These are phyloP conservation scores for Phthorimaea operculella DNA, from an alignment of 1,140 invertebrate species.

Conservation along the genomic window DNA sequence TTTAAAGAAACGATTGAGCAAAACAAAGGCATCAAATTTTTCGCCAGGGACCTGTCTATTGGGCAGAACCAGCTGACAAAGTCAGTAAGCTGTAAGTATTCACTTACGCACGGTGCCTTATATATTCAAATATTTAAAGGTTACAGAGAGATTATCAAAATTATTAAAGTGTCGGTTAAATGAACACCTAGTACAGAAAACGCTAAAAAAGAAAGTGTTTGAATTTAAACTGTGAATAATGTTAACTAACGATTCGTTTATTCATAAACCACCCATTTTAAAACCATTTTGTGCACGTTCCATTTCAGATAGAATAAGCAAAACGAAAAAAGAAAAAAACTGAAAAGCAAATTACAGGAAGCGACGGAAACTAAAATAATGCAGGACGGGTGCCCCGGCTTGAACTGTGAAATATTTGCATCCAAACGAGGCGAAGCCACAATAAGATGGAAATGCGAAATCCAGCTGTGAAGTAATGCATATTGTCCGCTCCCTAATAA, in stretches of 20 bases:
- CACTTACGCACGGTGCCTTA: too few species aligned
- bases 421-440: slow-evolving; percentile 36
- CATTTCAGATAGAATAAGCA: slow-evolving; percentile 2
- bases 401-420: slow-evolving; percentile 41
- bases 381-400: slow-evolving; percentile 18
- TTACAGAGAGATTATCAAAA: too few species aligned
- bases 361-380: slow-evolving; percentile 28
- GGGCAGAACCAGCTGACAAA: too few species aligned
- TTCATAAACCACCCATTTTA: not conserved
- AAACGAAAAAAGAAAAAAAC: slow-evolving; percentile 17
- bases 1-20: too few species aligned
- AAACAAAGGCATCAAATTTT: too few species aligned
- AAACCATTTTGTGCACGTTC: not conserved
- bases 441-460: slow-evolving; percentile 49
- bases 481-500: slow-evolving; percentile 28
- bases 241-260: not conserved
- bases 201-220: not conserved
- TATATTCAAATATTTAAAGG: too few species aligned
- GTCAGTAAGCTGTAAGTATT: too few species aligned
- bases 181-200: too few species aligned
- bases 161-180: too few species aligned
- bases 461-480: slow-evolving; percentile 22
- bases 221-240: not conserved
- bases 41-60: too few species aligned
- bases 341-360: slow-evolving; percentile 42